A percentile compares a stretch with the other conserved stretches of the same genome.
Evolutionary conservation across 2,888 invertebrate genomes (phyloP).

Genomic region (Caenorhabditis sinica): DNA sequence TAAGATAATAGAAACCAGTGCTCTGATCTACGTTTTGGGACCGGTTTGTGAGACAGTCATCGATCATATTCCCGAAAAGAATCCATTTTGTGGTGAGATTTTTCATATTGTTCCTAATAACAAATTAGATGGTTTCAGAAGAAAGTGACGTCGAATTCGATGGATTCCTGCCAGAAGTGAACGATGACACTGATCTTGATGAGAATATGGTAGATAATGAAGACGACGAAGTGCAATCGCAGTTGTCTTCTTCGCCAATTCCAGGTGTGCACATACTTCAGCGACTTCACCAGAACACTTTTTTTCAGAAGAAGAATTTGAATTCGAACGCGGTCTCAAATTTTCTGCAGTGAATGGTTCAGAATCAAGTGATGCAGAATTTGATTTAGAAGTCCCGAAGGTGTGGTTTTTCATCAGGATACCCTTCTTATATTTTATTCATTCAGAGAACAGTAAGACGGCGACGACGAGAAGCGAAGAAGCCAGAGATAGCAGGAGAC

Average conservation of each 20-base stretch:
- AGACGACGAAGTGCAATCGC: conserved; percentile 42
- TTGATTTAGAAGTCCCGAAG: conserved; percentile 68
- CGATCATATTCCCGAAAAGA: conserved; percentile 80
- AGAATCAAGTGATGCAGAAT: conserved; percentile 82
- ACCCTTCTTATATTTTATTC: too few species aligned
- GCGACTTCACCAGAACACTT: neutral
- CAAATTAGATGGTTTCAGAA: conserved; percentile 70
- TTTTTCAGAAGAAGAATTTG: conserved; percentile 73
- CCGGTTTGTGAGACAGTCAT: conserved; percentile 79
- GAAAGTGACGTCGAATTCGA: conserved; percentile 81
- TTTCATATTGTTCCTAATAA: neutral
- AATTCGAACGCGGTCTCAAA: conserved; percentile 73
- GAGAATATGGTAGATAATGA: conserved; percentile 56
- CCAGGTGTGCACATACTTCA: conserved; percentile 18
- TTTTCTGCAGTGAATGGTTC: conserved; percentile 75
- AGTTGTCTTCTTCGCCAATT: conserved; percentile 59
- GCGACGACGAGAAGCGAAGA: conserved; percentile 32
- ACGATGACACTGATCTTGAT: conserved; percentile 57
- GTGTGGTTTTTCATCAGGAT: neutral
- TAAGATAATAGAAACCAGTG: conserved; percentile 70
- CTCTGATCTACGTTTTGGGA: conserved; percentile 78
- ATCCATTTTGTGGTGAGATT: conserved; percentile 78
- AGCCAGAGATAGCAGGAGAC: conserved; percentile 23
- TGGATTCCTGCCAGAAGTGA: conserved; percentile 79
- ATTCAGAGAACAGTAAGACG: conserved; percentile 44